phyloP scores from a whole-genome alignment of 2,113 vertebrate species.

The Planiliza haematocheilus region DNA sequence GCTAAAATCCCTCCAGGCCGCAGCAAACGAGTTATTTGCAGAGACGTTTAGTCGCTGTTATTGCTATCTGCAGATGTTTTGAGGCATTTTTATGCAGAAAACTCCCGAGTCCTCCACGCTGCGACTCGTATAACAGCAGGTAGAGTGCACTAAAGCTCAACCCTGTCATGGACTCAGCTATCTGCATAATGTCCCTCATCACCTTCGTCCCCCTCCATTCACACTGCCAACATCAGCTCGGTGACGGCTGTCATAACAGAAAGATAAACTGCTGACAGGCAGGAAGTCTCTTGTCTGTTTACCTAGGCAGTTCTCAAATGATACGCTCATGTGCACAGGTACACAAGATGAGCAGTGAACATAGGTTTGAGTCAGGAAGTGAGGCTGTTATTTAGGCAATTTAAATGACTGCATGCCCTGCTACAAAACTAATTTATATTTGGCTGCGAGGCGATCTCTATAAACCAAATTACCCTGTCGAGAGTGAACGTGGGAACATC shows the following conservation, averaged over 20 bases:
- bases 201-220: slow-evolving; percentile 34
- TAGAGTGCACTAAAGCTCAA: neutral
- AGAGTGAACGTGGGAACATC: slow-evolving; percentile 15
- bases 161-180: slow-evolving; percentile 12
- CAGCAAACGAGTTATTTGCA: too few relatives aligned
- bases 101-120: slow-evolving; percentile 8
- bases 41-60: too few relatives aligned
- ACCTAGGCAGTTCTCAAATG: slow-evolving; percentile 21
- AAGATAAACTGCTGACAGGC: slow-evolving; percentile 37
- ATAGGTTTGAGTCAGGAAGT: neutral
- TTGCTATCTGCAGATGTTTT: too few relatives aligned
- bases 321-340: slow-evolving; percentile 19
- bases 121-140: slow-evolving; percentile 32
- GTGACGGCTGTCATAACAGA: slow-evolving; percentile 14
- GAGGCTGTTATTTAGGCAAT: slow-evolving; percentile 19
- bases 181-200: slow-evolving; percentile 43
- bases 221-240: slow-evolving; percentile 25
- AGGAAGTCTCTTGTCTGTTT: slow-evolving; percentile 24
- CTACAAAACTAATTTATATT: slow-evolving; percentile 1
- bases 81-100: too few relatives aligned
- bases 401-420: slow-evolving; percentile 44
- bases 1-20: too few relatives aligned
- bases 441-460: neutral
- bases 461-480: neutral
- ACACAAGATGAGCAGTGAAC: neutral